phyloP scores from a whole-genome alignment of 92 coral and sea anemone species.

The Nematostella vectensis region DNA sequence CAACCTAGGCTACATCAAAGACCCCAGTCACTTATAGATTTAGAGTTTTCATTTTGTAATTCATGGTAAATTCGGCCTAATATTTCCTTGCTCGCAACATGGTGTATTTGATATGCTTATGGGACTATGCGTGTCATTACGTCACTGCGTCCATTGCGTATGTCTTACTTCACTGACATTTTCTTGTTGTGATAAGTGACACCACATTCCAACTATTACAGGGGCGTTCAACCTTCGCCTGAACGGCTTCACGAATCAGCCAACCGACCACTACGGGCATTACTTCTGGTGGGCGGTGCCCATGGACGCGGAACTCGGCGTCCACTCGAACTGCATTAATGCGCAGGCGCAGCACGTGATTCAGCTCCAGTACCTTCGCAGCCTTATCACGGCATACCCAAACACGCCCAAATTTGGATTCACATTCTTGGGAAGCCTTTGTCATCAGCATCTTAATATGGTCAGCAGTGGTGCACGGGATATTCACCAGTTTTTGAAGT shows the following conservation, averaged over 20 bases:
- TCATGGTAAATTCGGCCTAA: no score
- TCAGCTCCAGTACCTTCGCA: constrained; percentile 54
- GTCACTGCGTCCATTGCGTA: no score
- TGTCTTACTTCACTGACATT: no score
- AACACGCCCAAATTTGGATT: constrained; percentile 52
- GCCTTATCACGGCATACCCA: constrained; percentile 55
- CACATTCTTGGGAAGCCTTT: constrained; percentile 47
- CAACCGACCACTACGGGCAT: constrained; percentile 61
- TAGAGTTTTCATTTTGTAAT: no score
- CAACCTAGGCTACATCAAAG: no score
- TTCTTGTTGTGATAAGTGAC: no score
- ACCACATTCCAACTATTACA: no score
- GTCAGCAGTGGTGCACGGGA: constrained; percentile 51
- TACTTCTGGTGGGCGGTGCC: constrained; percentile 75
- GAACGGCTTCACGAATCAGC: constrained; percentile 47
- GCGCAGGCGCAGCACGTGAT: constrained; percentile 52
- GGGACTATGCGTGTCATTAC: no score
- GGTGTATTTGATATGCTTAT: no score
- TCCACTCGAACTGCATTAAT: constrained; percentile 50
- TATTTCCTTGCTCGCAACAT: no score
- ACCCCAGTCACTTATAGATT: no score
- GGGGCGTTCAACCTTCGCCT: constrained; percentile 60
- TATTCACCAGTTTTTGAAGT: constrained; percentile 23
- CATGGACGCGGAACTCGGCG: constrained; percentile 10
- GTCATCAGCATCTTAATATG: constrained; percentile 33